Percentiles rank a stretch among this genome's conserved stretches.
Evolutionary conservation across 1,140 invertebrate genomes (phyloP).

Genomic region (Cryptotermes secundus): DNA sequence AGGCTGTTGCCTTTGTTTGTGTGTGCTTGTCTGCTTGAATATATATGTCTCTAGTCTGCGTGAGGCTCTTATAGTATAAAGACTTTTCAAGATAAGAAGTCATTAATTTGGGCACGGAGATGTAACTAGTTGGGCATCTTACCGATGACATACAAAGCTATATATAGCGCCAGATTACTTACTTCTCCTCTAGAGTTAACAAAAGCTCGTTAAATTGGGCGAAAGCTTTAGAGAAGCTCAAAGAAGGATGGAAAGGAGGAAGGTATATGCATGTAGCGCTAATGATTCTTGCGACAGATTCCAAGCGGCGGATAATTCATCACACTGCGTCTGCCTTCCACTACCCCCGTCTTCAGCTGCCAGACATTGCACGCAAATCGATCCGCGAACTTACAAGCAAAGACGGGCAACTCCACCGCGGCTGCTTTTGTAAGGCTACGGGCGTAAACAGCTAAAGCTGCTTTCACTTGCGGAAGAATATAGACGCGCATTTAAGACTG

Average conservation of each 20-base stretch:
- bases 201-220: constrained; percentile 17
- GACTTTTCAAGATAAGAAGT: not conserved
- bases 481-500: too few relatives aligned
- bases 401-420: not conserved
- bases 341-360: not conserved
- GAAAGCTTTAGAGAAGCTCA: not conserved
- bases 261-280: not conserved
- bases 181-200: not conserved
- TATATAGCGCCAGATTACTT: not conserved
- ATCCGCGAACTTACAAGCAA: not conserved
- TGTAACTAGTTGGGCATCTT: not conserved
- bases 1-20: not conserved
- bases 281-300: constrained; percentile 12
- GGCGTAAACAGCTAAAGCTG: too few relatives aligned
- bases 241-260: not conserved
- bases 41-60: not conserved
- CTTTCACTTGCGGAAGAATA: too few relatives aligned
- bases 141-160: not conserved
- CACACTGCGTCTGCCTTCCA: not conserved
- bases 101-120: not conserved
- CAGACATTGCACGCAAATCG: not conserved
- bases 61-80: not conserved
- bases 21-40: not conserved
- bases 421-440: too few relatives aligned
- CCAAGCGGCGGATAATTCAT: constrained; percentile 4